Evolutionary conservation across 2,113 vertebrate species (phyloP).

Genomic region (Aegotheles bennettii): DNA sequence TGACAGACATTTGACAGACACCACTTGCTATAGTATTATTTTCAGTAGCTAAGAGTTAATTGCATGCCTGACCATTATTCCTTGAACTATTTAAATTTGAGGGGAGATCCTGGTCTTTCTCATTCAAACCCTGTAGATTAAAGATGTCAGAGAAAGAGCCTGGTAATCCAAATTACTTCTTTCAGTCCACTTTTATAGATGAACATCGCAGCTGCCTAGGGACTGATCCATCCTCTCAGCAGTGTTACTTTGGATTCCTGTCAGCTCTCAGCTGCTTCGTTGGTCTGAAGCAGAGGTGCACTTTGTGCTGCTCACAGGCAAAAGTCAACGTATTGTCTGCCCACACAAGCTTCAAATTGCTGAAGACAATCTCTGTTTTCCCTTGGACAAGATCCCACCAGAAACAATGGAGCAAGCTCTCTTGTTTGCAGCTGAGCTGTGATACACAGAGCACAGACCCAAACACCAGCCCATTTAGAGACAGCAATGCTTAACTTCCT

Average conservation of each 20-base stretch:
- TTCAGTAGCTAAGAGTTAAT: not conserved
- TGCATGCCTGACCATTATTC: not conserved
- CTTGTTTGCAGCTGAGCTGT: not conserved
- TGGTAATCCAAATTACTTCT: not conserved
- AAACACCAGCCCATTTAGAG: not conserved
- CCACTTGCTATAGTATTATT: not conserved
- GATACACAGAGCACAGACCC: not conserved
- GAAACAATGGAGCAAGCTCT: conserved; percentile 6
- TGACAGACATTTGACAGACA: not conserved
- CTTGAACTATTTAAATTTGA: not conserved
- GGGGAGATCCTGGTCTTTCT: not conserved
- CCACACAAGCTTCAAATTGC: not conserved
- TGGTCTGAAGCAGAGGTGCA: not conserved
- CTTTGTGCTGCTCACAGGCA: not conserved
- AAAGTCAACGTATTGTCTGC: not conserved
- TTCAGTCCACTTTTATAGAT: not conserved
- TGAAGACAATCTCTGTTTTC: conserved; percentile 2
- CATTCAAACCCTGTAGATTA: not conserved
- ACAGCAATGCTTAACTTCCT: not conserved
- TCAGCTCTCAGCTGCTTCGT: not conserved
- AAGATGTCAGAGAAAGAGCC: not conserved
- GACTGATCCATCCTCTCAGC: not conserved
- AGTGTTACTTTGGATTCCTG: not conserved
- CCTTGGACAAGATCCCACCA: not conserved
- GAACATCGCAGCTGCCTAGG: not conserved